A percentile compares a stretch with the other conserved stretches of the same genome.
Conservation (phyloP, 2,113 vertebrate genomes). For the Pachypanchax playfairii region DNA sequence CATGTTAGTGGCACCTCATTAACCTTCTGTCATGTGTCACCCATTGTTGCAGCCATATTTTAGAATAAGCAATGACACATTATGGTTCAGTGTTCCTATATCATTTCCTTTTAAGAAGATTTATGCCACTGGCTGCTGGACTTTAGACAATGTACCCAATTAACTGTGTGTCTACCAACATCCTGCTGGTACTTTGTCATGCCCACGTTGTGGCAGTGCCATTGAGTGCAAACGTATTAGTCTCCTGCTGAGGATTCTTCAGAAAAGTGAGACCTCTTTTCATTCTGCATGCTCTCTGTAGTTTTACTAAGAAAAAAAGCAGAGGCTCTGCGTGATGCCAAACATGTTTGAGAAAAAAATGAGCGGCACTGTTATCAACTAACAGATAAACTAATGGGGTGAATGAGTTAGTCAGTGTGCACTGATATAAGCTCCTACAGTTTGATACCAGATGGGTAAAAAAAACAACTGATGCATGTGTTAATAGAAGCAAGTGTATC, state of each 20-base stretch:
- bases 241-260: conserved; percentile 57
- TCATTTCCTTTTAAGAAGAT: conserved; percentile 49
- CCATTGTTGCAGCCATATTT: conserved; percentile 30
- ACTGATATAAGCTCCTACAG: neutral
- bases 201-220: conserved; percentile 35
- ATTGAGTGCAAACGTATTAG: conserved; percentile 59
- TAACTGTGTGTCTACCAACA: conserved; percentile 50
- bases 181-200: conserved; percentile 35
- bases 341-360: neutral
- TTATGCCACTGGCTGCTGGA: conserved; percentile 31
- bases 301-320: conserved; percentile 56
- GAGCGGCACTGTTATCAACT: neutral
- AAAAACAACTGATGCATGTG: conserved; percentile 40
- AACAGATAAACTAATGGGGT: too few species aligned
- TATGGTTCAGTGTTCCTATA: conserved; percentile 37
- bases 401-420: neutral
- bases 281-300: conserved; percentile 8
- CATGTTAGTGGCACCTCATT: conserved; percentile 49
- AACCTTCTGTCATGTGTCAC: conserved; percentile 42
- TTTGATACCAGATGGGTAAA: conserved; percentile 25
- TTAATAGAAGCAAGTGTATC: conserved; percentile 41
- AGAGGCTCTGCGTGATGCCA: conserved; percentile 1
- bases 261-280: conserved; percentile 32
- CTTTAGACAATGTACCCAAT: conserved; percentile 77
- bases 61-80: conserved; percentile 52